Evolutionary conservation across 1,140 invertebrate species (phyloP), one percentile per base, ranked within the genome.

Genomic region (Zophobas atratus): DNA sequence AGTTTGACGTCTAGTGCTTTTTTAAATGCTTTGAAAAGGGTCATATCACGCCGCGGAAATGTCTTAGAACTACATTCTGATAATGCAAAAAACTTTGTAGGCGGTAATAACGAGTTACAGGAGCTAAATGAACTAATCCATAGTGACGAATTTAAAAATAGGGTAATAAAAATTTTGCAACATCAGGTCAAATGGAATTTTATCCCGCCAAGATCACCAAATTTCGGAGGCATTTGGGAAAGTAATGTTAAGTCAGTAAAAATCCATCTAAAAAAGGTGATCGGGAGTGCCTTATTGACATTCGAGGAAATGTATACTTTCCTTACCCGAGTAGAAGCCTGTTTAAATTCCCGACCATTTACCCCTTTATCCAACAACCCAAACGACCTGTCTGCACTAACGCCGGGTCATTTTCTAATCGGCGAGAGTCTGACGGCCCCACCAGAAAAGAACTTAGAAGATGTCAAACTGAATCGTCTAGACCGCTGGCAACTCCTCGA

Each of bases 221-320:
- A 88, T 81, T 86, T 88, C 63, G 87, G 87, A 34, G 87, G 87
- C 1, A 1, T 79, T 46, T 87, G 85, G 82, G 88, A 89, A 78
- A 77, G 84, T 1, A 84, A 79, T 0, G 84, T 89, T 0, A 86
- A 86, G 79, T 79, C 76, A 34, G 78, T 84, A 1, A 89, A 89
- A 76, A 75, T 79, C 41, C 86, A 87, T 77, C 71, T 87, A 3
- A 70, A 81, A 43, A 78, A 60, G 6, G 67, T 79, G n/a, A n/a
- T n/a, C n/a, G n/a, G n/a, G n/a, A n/a, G n/a, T n/a, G n/a, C n/a
- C n/a, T n/a, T n/a, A n/a, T 20, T 70, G 1, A 77, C 75, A 1
- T 79, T 48, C 55, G 78, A 79, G 33, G 63, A 79, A 36, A 77
- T 79, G 48, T n/a, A 70, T 39, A 70, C 60, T 2, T 70, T 70